Conservation (phyloP, 2,797 vertebrate species). For the Rousettus madagascariensis region DNA sequence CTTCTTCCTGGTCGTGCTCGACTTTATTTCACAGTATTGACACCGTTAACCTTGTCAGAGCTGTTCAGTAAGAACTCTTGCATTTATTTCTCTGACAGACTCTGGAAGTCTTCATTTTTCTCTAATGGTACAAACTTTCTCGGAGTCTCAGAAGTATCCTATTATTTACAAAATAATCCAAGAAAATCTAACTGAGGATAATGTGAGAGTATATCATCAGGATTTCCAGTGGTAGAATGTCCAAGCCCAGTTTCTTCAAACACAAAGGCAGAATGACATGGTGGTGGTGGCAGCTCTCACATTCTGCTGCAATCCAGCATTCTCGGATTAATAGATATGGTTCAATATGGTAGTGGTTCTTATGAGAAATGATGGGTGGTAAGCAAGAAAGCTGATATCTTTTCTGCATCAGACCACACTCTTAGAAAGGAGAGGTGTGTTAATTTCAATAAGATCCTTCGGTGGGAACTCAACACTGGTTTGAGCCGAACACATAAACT, state of each 20-base stretch:
- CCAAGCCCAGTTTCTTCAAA: background rate
- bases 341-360: background rate
- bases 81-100: background rate
- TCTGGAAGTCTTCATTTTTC: conserved; percentile 5
- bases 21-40: background rate
- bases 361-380: background rate
- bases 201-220: background rate
- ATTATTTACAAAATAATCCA: background rate
- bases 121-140: background rate
- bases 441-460: background rate
- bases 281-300: background rate
- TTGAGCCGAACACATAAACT: background rate
- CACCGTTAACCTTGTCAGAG: background rate
- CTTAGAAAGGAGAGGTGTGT: background rate
- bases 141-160: background rate
- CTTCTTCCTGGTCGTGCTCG: background rate
- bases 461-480: background rate
- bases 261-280: background rate
- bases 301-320: background rate
- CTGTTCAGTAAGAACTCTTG: background rate
- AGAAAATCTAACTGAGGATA: background rate
- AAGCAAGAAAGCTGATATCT: background rate
- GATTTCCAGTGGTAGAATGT: background rate
- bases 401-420: background rate
- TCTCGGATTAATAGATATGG: background rate